Percentiles rank a stretch among this genome's conserved stretches.
Conservation (phyloP, 2,888 invertebrate species). For the Mantis religiosa region DNA sequence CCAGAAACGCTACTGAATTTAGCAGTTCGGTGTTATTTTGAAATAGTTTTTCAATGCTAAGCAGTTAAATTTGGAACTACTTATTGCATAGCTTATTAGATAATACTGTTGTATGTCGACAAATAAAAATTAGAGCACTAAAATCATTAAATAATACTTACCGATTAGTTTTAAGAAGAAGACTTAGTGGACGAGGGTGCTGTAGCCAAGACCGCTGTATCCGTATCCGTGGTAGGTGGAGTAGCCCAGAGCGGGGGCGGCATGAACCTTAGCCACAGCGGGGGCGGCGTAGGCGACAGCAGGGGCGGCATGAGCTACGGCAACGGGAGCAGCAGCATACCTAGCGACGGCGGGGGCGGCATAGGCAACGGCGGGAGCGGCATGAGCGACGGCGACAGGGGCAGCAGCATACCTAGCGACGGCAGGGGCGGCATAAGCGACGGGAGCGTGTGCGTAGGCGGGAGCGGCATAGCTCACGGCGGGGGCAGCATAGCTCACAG, state of each 20-base stretch:
- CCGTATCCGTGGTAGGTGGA: neutral
- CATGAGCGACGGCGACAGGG: neutral
- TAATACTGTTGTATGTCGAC: no score
- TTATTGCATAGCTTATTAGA: no score
- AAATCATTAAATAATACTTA: neutral
- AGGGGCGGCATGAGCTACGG: constrained; percentile 11
- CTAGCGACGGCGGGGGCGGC: constrained; percentile 11
- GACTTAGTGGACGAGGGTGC: neutral
- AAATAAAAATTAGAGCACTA: no score
- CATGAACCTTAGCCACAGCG: constrained; percentile 20
- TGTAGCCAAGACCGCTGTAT: neutral
- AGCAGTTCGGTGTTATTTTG: no score
- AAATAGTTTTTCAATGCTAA: no score
- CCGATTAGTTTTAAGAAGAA: neutral
- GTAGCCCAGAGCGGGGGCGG: constrained; percentile 6
- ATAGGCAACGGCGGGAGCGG: constrained; percentile 11
- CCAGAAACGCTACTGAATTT: no score
- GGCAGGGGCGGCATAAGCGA: neutral
- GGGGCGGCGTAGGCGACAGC: constrained; percentile 18
- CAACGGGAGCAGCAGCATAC: constrained; percentile 15
- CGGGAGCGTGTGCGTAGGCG: no score
- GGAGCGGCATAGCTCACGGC: neutral
- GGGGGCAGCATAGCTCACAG: constrained; percentile 17
- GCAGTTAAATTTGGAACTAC: no score
- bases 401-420: constrained; percentile 10